Evolutionary conservation across 2,113 vertebrate genomes (phyloP).

Genomic region (Calypte anna): DNA sequence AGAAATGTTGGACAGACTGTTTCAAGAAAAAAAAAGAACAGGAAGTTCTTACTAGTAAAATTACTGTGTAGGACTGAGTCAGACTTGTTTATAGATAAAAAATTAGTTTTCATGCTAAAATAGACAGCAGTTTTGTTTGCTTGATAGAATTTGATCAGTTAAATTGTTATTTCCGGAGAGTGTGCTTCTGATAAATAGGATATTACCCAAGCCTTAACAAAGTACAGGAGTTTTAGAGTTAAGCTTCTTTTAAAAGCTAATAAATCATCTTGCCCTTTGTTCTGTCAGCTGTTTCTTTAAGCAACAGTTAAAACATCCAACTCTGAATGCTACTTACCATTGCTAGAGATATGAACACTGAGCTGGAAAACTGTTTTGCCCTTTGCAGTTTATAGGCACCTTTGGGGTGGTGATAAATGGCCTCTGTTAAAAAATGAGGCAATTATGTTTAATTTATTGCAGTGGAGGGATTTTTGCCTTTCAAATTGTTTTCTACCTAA

Average conservation of each 20-base stretch:
- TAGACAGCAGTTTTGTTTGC: neutral
- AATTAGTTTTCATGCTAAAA: neutral
- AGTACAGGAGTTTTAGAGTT: neutral
- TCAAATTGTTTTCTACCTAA: neutral
- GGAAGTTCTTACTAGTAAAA: neutral
- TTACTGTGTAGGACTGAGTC: neutral
- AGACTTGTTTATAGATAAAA: neutral
- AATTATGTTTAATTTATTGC: neutral
- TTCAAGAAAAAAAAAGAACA: neutral
- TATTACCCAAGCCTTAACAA: neutral
- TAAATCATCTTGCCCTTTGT: neutral
- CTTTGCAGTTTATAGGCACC: neutral
- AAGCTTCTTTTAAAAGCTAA: neutral
- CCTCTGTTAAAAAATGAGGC: neutral
- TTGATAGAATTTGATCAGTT: neutral
- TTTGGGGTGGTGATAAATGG: neutral
- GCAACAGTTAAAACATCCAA: neutral
- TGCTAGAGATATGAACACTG: neutral
- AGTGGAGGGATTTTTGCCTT: neutral
- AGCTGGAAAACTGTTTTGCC: neutral
- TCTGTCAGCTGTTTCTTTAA: neutral
- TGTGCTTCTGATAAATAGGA: neutral
- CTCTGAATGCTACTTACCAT: neutral
- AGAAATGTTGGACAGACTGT: neutral
- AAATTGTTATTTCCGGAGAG: neutral